These are phyloP conservation scores for Drosophila suboccidentalis DNA, from an alignment of 2,888 invertebrate genomes.

Conservation along the genomic window DNA sequence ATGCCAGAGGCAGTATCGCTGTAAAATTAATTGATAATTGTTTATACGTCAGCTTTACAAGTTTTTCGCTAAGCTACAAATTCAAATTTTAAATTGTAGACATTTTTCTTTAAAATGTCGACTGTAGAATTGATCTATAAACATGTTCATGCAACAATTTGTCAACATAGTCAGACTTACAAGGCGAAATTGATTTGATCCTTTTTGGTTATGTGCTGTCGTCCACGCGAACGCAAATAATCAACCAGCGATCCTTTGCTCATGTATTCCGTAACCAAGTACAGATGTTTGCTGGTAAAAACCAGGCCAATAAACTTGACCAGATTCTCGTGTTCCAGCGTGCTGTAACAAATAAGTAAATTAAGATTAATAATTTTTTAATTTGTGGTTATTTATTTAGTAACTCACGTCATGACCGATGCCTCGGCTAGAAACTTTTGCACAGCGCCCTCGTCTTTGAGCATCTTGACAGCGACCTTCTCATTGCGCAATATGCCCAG, in stretches of 20 bases:
- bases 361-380: background rate
- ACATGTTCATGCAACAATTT: background rate
- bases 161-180: constrained; percentile 87
- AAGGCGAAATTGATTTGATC: constrained; percentile 99
- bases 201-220: constrained; percentile 97
- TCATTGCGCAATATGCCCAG: constrained; percentile 93
- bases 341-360: constrained; percentile 87
- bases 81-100: background rate
- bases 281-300: constrained; percentile 92
- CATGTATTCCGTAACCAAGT: constrained; percentile 98
- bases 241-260: constrained; percentile 99
- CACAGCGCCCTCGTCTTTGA: constrained; percentile 97
- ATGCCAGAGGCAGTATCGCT: constrained; percentile 99
- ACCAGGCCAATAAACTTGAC: constrained; percentile 98
- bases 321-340: constrained; percentile 97
- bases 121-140: too few relatives aligned
- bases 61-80: background rate
- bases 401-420: constrained; percentile 97
- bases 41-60: too few relatives aligned
- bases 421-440: constrained; percentile 98
- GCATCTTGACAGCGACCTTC: constrained; percentile 97
- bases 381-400: background rate
- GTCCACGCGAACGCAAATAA: constrained; percentile 97
- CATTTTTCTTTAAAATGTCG: background rate
- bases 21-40: background rate